Evolutionary conservation across 2,113 vertebrate species (phyloP), one percentile per base, ranked within the genome.

Genomic region (Terrapene triunguis): DNA sequence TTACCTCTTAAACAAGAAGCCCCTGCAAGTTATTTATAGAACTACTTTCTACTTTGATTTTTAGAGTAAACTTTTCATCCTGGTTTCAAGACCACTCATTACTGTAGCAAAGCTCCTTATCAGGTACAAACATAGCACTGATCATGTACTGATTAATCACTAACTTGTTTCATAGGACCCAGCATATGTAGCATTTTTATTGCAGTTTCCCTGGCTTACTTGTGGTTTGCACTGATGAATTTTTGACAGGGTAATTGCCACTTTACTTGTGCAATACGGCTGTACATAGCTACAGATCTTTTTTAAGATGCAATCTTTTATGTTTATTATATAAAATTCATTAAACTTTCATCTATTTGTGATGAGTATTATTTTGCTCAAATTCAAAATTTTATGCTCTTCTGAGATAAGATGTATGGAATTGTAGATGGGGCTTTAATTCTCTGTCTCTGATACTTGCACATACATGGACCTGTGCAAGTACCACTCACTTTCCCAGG

Each of bases 211-310:
- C 98, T 98, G 98, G 98, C 98, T 98, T 96, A 91, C 98, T 98
- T 98, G 97, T 98, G 98, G 98, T 99, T 99, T 98, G 98, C 98
- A 99, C 98, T 99, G 98, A 98, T 98, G 97, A 98, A 98, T 98
- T 98, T 98, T 98, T 98, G 98, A 99, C 99, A 99, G 99, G 99
- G 99, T 98, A 98, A 97, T 98, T 99, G 99, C 99, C 98, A 98
- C 98, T 98, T 98, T 97, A 98, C 98, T 98, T 98, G 99, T 99
- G 98, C 98, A 99, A 99, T 98, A 99, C 98, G 98, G 98, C 98
- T 99, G 98, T 99, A 99, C 98, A 99, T 99, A 99, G 96, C 89
- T 89, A 98, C 98, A 98, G 97, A 98, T 98, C 96, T 98, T 98
- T 98, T 98, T 98, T 97, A 95, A 98, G 97, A 98, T 97, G 96